These are phyloP conservation scores for Rotaria socialis DNA, from an alignment of 2,888 invertebrate genomes.

Conservation along the genomic window DNA sequence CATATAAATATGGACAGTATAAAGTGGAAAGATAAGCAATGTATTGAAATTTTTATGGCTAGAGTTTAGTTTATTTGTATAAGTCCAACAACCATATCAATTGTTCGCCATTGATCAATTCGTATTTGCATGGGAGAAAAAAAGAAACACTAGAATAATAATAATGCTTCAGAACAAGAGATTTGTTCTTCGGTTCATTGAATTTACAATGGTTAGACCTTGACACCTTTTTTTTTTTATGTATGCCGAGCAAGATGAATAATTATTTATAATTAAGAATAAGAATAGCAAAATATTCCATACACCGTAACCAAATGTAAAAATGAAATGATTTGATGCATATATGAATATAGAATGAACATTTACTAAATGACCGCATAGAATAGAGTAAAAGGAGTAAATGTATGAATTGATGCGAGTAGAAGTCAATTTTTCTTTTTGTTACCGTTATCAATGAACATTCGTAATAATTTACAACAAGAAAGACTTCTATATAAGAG, in stretches of 20 bases:
- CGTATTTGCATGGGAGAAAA: neutral
- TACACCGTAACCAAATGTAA: no score
- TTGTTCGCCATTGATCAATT: neutral
- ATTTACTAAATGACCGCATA: no score
- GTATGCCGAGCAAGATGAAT: neutral
- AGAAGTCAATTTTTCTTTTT: no score
- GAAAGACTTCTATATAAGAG: no score
- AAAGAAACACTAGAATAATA: neutral
- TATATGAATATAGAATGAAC: no score
- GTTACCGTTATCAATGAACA: no score
- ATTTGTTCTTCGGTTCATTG: neutral
- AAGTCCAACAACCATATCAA: neutral
- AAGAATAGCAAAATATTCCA: no score
- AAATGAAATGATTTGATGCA: no score
- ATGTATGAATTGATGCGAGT: no score
- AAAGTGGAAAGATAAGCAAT: constrained; percentile 6
- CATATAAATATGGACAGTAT: constrained; percentile 29
- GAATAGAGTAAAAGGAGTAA: no score
- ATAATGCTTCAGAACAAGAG: neutral
- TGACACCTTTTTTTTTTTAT: neutral
- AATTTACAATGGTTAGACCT: neutral
- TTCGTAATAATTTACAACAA: no score
- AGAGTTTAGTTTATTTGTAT: neutral
- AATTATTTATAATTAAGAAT: no score
- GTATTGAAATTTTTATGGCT: neutral